Base-by-base conservation (phyloP, 2,113 vertebrate genomes). In the Scytalopus superciliaris region DNA sequence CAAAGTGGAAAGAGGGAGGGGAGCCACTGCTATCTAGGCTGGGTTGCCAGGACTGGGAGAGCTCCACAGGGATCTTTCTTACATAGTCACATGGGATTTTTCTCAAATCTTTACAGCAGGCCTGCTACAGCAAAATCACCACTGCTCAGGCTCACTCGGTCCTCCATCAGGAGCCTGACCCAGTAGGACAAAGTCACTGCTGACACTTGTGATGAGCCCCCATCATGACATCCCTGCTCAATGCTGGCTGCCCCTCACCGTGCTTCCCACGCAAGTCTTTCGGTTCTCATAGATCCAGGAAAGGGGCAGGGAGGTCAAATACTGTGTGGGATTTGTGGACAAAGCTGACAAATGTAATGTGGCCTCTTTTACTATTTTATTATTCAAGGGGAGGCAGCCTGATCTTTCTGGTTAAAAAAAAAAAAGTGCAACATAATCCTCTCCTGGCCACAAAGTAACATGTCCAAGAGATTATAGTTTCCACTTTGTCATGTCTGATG, bases 401-500 rank as follows among this genome's bases (percentile, higher is more conserved):
- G 73, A 74, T 88, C 56, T 88, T 90, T 93, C 67, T 62, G 56
- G 49, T 42, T 73, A 68, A 7, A 35, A 30, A 63, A 75, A 55
- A 91, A 68, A 40, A 24, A 16, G 35, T 66, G 33, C 35, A 88
- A 24, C 44, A 70, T 55, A 91, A 85, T 95, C 74, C 35, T 94
- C 63, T 93, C 50, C 87, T 83, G 67, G 35, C 39, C 90, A 85
- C 63, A 76, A 87, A 95, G 67, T 63, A 85, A 55, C 78, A 74
- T 90, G 94, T 74, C 74, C 59, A 88, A 77, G 67, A 95, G 87
- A 94, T 90, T 89, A 79, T 67, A 62, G 85, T 91, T 95, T 87
- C 84, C 55, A 80, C 59, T 94, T 94, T 85, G 81, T 74, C 82
- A 83, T 83, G 55, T 67, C 63, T 80, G 49, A 82, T 94, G 87